A percentile compares a stretch with the other conserved stretches of the same genome.
These are phyloP conservation scores for Periophthalmus modestus DNA, from an alignment of 2,113 vertebrate species.

Conservation along the genomic window DNA sequence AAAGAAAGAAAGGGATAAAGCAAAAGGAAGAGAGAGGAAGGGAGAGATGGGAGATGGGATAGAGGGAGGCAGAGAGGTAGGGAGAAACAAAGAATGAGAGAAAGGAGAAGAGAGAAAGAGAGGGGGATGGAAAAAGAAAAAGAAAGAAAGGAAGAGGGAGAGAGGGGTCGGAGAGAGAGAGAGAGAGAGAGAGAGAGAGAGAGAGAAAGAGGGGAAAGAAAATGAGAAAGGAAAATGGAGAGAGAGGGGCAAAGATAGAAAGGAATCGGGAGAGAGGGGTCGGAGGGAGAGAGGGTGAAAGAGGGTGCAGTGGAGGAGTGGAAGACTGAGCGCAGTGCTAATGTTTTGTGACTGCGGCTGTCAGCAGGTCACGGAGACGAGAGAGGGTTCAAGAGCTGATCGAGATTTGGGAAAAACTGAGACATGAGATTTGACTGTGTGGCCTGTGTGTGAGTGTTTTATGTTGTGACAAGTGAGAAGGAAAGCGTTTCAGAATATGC, in stretches of 20 bases:
- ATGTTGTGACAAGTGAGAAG: background rate
- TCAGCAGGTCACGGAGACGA: constrained; percentile 64
- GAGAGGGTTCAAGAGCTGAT: constrained; percentile 51
- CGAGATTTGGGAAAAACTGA: constrained; percentile 38
- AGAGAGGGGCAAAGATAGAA: constrained; percentile 62
- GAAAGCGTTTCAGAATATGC: background rate
- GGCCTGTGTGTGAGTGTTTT: constrained; percentile 29
- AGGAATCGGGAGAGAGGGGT: no score
- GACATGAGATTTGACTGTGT: constrained; percentile 34
- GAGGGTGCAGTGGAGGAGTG: constrained; percentile 27
- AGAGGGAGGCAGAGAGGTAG: no score
- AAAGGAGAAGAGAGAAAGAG: no score
- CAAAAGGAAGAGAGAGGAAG: no score
- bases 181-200: no score
- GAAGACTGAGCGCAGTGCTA: constrained; percentile 51
- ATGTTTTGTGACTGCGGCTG: constrained; percentile 75
- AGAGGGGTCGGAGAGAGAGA: no score
- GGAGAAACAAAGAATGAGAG: no score
- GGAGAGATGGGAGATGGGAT: no score
- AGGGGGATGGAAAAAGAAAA: constrained; percentile 26
- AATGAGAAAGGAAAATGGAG: constrained; percentile 8
- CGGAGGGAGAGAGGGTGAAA: no score
- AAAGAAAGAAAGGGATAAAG: no score
- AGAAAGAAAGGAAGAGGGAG: no score
- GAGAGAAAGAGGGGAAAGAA: no score